Conservation (phyloP, 2,113 vertebrate species). For the Eurypyga helias region DNA sequence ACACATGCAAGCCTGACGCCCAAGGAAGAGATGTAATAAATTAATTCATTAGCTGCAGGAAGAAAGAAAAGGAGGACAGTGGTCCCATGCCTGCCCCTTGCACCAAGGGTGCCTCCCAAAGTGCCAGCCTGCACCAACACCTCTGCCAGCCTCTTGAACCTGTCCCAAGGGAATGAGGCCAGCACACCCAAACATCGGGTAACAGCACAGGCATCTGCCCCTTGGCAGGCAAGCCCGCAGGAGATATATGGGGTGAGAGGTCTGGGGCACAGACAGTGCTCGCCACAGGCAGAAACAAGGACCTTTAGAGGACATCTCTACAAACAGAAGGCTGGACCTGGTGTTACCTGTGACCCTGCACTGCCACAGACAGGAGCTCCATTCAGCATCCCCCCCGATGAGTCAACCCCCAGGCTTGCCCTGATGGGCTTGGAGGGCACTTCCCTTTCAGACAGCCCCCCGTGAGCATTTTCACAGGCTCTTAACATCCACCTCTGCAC, state of each 20-base stretch:
- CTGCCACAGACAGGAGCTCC: neutral
- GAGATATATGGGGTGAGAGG: neutral
- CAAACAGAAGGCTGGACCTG: neutral
- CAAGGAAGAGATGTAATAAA: neutral
- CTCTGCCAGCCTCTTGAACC: neutral
- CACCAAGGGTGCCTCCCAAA: neutral
- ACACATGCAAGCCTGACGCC: neutral
- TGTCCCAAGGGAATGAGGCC: neutral
- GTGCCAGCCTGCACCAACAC: neutral
- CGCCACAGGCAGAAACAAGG: neutral
- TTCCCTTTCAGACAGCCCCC: neutral
- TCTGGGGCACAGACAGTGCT: neutral
- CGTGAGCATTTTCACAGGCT: neutral
- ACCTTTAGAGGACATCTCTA: neutral
- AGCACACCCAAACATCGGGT: neutral
- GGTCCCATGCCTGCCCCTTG: neutral
- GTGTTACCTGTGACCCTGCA: fast-evolving
- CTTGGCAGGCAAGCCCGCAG: neutral
- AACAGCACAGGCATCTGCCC: neutral
- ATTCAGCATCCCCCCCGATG: neutral
- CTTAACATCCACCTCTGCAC: neutral
- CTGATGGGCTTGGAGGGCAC: neutral
- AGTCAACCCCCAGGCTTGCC: neutral
- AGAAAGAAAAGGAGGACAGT: neutral
- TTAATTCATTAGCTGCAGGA: neutral